Evolutionary conservation across 2,888 invertebrate genomes (phyloP), one percentile per base, ranked within the genome.

Genomic region (Dryobota labecula): DNA sequence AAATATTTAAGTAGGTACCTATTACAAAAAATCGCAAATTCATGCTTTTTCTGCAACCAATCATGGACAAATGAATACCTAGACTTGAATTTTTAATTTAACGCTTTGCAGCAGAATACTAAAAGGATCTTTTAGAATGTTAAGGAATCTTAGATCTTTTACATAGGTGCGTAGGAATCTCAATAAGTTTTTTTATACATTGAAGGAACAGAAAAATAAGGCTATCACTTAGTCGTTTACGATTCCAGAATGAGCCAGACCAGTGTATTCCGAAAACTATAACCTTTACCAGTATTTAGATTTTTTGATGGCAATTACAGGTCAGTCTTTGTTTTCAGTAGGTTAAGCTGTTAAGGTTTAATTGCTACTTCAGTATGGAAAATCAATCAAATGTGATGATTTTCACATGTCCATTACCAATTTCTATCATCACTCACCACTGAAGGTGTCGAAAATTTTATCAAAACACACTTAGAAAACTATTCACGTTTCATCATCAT

Each of bases 401-500:
- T 67, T 41, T 9, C 41, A 27, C 20, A 38, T 27, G 15, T n/a
- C n/a, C 18, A 38, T 45, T 24, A 36, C 45, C 24, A 20, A 53
- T 36, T 18, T 41, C 30, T 24, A 38, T 60, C 38, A 41, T 47
- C 24, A 13, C 1, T 27, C 20, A 47, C 11, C 33, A 30, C 27
- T 15, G 15, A 53, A 65, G 24, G 24, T 15, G 18, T 43, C 27
- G 2, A 41, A 54, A 3, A 47, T n/a, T n/a, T 57, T 13, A 5
- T 30, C 27, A 24, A 49, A 67, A 47, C 41, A 65, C 11, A n/a
- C 3, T 9, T 6, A n/a, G 5, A 41, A 30, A 60, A 47, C 7
- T 15, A 43, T 33, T 51, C 51, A 62, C 20, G 15, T 51, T 41
- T 54, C 15, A 51, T 72, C 61, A 11, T 43, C 58, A 53, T 66